A percentile compares a stretch with the other conserved stretches of the same genome.
Conservation (phyloP, 2,797 vertebrate species). For the Pipistrellus pipistrellus region DNA sequence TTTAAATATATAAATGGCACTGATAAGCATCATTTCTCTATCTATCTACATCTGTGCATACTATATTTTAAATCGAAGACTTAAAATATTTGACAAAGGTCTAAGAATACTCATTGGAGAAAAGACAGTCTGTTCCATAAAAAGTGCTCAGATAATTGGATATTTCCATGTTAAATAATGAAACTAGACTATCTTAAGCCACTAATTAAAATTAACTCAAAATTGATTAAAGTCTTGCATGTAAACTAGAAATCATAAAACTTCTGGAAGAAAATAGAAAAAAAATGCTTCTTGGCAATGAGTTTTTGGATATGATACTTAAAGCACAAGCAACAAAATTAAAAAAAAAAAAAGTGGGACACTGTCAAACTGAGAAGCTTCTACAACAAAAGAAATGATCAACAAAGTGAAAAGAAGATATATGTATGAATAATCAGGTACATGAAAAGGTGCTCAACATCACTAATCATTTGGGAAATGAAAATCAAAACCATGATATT, state of each 20-base stretch:
- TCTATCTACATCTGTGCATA: neutral
- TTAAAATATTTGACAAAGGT: slow-evolving; percentile 26
- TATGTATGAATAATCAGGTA: neutral
- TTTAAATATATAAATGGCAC: neutral
- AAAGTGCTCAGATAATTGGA: neutral
- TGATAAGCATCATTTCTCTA: neutral
- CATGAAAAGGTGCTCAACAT: neutral
- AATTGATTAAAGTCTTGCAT: neutral
- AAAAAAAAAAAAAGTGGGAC: neutral
- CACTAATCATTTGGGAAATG: neutral
- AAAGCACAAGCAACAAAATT: neutral
- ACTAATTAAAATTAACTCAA: slow-evolving; percentile 3
- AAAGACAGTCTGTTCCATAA: neutral
- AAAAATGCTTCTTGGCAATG: neutral
- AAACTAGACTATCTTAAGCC: neutral
- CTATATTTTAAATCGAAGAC: slow-evolving; percentile 1
- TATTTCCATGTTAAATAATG: neutral
- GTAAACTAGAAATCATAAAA: neutral
- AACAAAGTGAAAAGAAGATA: neutral
- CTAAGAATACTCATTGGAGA: neutral
- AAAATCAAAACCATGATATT: neutral
- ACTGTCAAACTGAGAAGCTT: neutral
- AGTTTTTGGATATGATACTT: neutral
- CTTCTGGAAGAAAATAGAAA: neutral
- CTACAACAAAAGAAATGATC: neutral